Conservation (phyloP, 2,888 invertebrate species). For the Bruchidius siliquastri region DNA sequence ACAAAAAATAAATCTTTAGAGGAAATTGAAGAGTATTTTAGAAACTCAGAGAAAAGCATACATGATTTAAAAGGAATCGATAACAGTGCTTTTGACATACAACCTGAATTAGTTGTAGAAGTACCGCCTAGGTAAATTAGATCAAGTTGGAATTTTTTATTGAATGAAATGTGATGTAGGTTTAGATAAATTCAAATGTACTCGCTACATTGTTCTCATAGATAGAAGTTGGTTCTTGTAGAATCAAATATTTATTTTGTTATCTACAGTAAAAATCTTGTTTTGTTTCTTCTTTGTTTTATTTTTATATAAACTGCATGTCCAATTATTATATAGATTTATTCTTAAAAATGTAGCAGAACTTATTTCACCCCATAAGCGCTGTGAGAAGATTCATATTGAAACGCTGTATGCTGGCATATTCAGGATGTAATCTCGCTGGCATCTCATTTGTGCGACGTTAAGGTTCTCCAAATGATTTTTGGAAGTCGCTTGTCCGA, state of each 20-base stretch:
- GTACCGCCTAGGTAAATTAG: neutral
- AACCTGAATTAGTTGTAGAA: slow-evolving; percentile 19
- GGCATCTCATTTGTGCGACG: too few species aligned
- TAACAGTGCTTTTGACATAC: slow-evolving; percentile 29
- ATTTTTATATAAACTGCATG: neutral
- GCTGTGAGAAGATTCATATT: too few species aligned
- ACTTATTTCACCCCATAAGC: too few species aligned
- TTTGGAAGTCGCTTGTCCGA: too few species aligned
- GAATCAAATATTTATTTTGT: slow-evolving; percentile 2
- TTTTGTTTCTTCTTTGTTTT: neutral
- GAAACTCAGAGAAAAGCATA: slow-evolving; percentile 37
- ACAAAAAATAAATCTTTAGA: slow-evolving; percentile 64
- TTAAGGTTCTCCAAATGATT: too few species aligned
- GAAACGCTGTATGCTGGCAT: too few species aligned
- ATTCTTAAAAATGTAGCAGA: too few species aligned
- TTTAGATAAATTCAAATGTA: neutral
- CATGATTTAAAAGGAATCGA: slow-evolving; percentile 32
- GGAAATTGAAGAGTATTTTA: slow-evolving; percentile 63
- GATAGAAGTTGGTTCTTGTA: neutral
- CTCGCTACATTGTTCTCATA: neutral
- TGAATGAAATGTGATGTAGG: neutral
- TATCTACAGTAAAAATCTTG: neutral
- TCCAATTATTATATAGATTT: too few species aligned
- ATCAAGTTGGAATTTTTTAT: neutral
- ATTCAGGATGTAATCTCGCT: too few species aligned